phyloP scores from a whole-genome alignment of 2,113 vertebrate species.

The Anolis sagrei region DNA sequence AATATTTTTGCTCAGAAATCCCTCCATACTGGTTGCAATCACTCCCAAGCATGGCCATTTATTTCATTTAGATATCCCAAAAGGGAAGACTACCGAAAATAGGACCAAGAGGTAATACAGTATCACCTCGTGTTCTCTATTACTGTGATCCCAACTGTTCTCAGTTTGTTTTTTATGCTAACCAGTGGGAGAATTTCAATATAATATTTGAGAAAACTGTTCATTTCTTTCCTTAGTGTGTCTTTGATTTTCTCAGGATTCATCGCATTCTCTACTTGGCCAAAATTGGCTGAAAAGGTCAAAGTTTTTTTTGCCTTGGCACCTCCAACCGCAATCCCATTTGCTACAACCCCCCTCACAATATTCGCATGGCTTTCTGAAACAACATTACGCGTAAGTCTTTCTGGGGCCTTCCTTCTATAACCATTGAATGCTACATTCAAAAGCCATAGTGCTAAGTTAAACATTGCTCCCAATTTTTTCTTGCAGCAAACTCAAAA shows the following conservation, averaged over 20 bases:
- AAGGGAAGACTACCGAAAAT: background rate
- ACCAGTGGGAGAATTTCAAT: background rate
- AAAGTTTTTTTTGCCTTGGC: constrained; percentile 87
- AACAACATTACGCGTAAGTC: constrained; percentile 78
- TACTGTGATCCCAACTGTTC: too few species aligned
- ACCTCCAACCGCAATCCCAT: constrained; percentile 81
- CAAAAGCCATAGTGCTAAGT: background rate
- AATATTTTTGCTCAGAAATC: too few species aligned
- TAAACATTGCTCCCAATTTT: background rate
- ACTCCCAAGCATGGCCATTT: too few species aligned
- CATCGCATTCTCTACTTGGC: constrained; percentile 87
- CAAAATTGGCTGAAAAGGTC: constrained; percentile 86
- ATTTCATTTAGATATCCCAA: too few species aligned
- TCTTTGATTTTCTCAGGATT: constrained; percentile 75
- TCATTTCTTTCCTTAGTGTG: background rate
- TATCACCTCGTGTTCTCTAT: too few species aligned
- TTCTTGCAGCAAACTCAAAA: background rate
- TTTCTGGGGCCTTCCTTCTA: background rate
- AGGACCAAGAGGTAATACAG: background rate
- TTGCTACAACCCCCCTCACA: constrained; percentile 76
- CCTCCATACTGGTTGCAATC: too few species aligned
- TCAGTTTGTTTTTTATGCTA: too few species aligned
- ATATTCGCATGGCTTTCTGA: constrained; percentile 81
- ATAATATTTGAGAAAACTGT: background rate
- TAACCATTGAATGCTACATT: background rate